Evolutionary conservation across 2,797 vertebrate genomes (phyloP).

Genomic region (Fistularia tabacaria): DNA sequence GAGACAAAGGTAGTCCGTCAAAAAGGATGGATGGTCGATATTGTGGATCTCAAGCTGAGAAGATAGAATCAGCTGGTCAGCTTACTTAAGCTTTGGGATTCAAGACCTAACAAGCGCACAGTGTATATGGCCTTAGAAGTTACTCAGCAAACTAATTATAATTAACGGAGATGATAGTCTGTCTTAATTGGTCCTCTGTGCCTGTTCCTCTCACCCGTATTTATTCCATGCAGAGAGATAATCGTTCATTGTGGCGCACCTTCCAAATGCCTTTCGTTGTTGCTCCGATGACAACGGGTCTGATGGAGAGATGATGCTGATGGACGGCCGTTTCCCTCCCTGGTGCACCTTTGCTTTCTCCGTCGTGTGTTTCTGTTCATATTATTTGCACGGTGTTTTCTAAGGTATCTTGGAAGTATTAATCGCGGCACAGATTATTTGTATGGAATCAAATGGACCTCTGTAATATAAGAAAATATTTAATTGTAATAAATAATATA

Average conservation of each 20-base stretch:
- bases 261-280: slow-evolving; percentile 69
- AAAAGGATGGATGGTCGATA: too few species aligned
- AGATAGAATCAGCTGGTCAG: too few species aligned
- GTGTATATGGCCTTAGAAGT: slow-evolving; percentile 55
- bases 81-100: slow-evolving; percentile 17
- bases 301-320: slow-evolving; percentile 51
- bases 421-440: slow-evolving; percentile 81
- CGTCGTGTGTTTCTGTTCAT: slow-evolving; percentile 69
- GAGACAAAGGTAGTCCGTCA: too few species aligned
- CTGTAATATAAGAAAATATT: slow-evolving; percentile 84
- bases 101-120: slow-evolving; percentile 18
- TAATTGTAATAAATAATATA: slow-evolving; percentile 89
- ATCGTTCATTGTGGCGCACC: slow-evolving; percentile 45
- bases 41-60: too few species aligned
- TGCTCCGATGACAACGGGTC: slow-evolving; percentile 48
- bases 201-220: slow-evolving; percentile 61
- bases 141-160: slow-evolving; percentile 50
- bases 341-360: slow-evolving; percentile 65
- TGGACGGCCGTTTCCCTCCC: slow-evolving; percentile 37
- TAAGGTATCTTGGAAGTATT: slow-evolving; percentile 76
- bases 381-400: slow-evolving; percentile 75
- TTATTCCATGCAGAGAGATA: slow-evolving; percentile 40
- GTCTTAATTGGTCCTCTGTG: slow-evolving; percentile 76
- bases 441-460: slow-evolving; percentile 82
- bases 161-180: slow-evolving; percentile 58